These are phyloP conservation scores for Drosophila rubida DNA, from an alignment of 2,888 invertebrate species.

Conservation along the genomic window DNA sequence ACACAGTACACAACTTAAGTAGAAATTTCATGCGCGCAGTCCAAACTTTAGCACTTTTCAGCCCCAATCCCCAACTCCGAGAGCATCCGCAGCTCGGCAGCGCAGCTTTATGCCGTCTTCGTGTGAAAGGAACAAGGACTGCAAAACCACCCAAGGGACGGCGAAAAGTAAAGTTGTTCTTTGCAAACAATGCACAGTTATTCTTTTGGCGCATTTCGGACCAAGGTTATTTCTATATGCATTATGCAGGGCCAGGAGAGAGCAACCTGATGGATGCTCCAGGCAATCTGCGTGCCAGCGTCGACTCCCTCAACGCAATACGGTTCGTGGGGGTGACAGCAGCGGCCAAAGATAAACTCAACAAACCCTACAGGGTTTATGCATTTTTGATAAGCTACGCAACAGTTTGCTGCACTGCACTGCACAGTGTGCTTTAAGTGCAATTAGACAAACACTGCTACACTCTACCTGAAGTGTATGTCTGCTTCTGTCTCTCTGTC, in stretches of 20 bases:
- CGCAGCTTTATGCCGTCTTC: background rate
- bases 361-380: constrained; percentile 21
- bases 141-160: constrained; percentile 46
- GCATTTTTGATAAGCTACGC: constrained; percentile 48
- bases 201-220: constrained; percentile 72
- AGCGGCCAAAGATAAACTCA: constrained; percentile 29
- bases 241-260: constrained; percentile 51
- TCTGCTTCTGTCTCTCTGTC: background rate
- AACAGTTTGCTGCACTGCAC: constrained; percentile 19
- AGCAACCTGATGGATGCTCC: constrained; percentile 43
- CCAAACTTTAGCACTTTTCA: constrained; percentile 74
- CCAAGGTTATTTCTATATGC: constrained; percentile 74
- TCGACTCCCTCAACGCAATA: background rate
- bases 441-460: constrained; percentile 53
- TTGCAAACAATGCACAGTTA: constrained; percentile 76
- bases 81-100: background rate
- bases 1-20: constrained; percentile 68
- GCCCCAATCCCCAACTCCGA: background rate
- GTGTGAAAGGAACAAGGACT: constrained; percentile 18
- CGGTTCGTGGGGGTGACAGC: constrained; percentile 21
- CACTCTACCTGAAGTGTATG: background rate
- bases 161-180: constrained; percentile 69
- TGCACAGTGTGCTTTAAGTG: constrained; percentile 26
- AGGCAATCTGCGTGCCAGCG: constrained; percentile 53
- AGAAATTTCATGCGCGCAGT: constrained; percentile 75